Evolutionary conservation across 2,113 vertebrate species (phyloP), one percentile per base, ranked within the genome.

Genomic region (Pseudolaguvia tuberculata): DNA sequence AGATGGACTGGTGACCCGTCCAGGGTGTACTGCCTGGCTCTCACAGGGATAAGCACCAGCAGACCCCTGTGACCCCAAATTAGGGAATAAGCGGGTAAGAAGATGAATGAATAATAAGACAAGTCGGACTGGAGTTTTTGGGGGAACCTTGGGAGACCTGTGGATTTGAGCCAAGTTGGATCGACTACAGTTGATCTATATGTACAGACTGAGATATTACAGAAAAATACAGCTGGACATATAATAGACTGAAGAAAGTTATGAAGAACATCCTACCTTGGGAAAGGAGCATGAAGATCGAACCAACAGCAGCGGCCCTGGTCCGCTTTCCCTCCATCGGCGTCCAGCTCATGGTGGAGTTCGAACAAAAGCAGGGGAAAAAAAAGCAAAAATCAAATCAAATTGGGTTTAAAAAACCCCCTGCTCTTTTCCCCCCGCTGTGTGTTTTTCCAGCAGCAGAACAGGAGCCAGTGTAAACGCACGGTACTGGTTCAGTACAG

Each of bases 221-320:
- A 61, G 29, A 61, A 9, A 42, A 42, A 42, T 42, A 42, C 39
- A 42, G 1, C 9, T 42, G 1, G 9, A 8, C 39, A 42, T 42
- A 9, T 8, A 42, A 9, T 8, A 42, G 5, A 42, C 4, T 42
- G 39, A 42, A 42, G 5, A 9, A 42, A 42, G 39, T 8, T 4
- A 42, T 42, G 39, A 8, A 42, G 39, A 42, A 42, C 7, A 42
- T 35, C 62, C 23, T 75, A 75, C 73, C 73, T 75, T 75, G 29
- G 11, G 31, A 53, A 3, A 75, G 51, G 6, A 75, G 63, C 15
- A 51, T 61, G 51, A 47, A 15, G 48, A 75, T 47, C 45, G 72
- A 14, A 25, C 13, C 25, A 17, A 56, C 17, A 56, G 61, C 69
- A 25, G 76, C 59, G 17, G n/a, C 10, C n/a, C n/a, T 27, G 23